Evolutionary conservation across 2,888 invertebrate species (phyloP).

Genomic region (Macaria notata): DNA sequence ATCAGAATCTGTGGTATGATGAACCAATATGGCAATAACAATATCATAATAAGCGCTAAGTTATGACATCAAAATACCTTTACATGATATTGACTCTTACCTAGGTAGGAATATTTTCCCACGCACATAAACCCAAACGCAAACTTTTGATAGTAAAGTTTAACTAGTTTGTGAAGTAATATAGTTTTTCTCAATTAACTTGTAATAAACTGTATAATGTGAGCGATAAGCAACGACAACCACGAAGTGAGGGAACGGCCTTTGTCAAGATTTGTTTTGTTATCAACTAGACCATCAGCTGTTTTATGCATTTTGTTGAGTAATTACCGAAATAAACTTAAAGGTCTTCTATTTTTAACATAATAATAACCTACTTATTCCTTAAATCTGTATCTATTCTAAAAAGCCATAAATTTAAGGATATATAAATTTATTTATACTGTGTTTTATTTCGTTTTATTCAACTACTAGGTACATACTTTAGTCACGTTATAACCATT

Average conservation of each 20-base stretch:
- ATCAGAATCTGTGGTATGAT: too few species aligned
- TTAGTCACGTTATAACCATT: slow-evolving; percentile 28
- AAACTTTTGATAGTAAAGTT: slow-evolving; percentile 1
- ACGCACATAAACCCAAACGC: slow-evolving; percentile 11
- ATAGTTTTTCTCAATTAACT: slow-evolving; percentile 31
- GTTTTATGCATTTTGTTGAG: slow-evolving; percentile 10
- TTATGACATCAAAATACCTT: too few species aligned
- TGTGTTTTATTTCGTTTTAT: slow-evolving; percentile 13
- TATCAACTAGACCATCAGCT: slow-evolving; percentile 17
- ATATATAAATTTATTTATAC: too few species aligned
- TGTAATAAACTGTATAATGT: slow-evolving; percentile 23
- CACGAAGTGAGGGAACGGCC: slow-evolving; percentile 15
- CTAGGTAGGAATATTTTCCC: slow-evolving; percentile 14
- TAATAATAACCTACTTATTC: too few species aligned
- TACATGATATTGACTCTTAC: too few species aligned
- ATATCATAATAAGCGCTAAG: too few species aligned
- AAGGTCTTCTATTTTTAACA: too few species aligned
- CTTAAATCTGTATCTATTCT: too few species aligned
- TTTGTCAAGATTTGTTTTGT: slow-evolving; percentile 16
- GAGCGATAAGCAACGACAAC: slow-evolving; percentile 27
- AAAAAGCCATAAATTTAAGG: too few species aligned
- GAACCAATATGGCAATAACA: too few species aligned
- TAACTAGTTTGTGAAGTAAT: slow-evolving; percentile 2
- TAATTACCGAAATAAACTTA: not conserved
- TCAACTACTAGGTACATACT: slow-evolving; percentile 6